Base-by-base conservation (phyloP, 2,113 vertebrate species). In the Strigops habroptila region DNA sequence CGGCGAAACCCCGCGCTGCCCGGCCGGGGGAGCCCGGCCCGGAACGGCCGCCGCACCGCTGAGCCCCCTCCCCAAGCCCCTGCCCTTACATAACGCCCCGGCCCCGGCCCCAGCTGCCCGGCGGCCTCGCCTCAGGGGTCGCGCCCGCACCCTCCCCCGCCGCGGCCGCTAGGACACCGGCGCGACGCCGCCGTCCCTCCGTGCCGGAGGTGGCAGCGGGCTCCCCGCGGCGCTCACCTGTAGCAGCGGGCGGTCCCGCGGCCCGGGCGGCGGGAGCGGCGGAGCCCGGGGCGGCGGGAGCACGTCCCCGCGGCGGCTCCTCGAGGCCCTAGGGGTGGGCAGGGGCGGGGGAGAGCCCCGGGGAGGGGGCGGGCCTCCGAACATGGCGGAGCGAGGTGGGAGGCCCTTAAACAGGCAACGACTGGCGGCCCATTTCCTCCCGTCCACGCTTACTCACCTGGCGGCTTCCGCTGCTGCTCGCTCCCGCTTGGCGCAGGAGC, bases 321-420 rank as follows among this genome's bases (percentile, higher is more conserved):
- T 86, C 76, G 14, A 55, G 87, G 77, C 59, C 82, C 76, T 16
- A 25, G 9, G 76, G 63, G 48, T 43, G 57, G 55, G 55, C 31
- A 39, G 21, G 48, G 57, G 64, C 3, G 43, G 49, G 63, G 84
- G 79, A 76, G 69, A 59, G 55, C 55, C 69, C 69, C 57, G 69
- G 27, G 31, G 55, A 64, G 44, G 55, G 73, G 89, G 80, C 63
- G 93, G 79, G 51, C 44, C 63, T 24, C 49, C 19, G 80, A 55
- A 70, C 69, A 88, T 91, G 89, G 89, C 85, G 89, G 93, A 88
- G 75, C 57, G 81, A 30, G 14, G 57, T 49, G 75, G 90, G 89
- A 77, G 90, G 90, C 63, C 52, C 64, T 92, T 94, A 94, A 94
- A 89, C 3, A 16, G 93, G 90, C 76, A 64, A 63, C 27, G 18